phyloP scores from a whole-genome alignment of 2,797 vertebrate genomes.

The Sebastes steindachneri region DNA sequence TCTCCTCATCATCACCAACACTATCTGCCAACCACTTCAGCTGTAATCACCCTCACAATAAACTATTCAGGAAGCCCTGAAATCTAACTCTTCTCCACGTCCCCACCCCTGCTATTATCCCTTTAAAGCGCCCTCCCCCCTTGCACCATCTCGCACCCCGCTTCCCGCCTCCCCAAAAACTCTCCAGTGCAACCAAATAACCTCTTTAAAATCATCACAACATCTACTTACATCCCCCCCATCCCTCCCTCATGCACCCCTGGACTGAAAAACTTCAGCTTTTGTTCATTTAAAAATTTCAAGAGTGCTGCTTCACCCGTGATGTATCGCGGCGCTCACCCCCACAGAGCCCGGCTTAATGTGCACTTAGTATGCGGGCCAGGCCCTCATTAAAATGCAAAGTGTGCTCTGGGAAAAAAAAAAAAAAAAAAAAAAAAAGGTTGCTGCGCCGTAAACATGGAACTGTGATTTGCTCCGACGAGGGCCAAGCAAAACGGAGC shows the following conservation, averaged over 20 bases:
- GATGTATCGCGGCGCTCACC: slow-evolving; percentile 66
- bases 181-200: slow-evolving; percentile 39
- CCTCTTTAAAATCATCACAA: slow-evolving; percentile 51
- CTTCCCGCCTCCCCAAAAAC: slow-evolving; percentile 26
- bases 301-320: slow-evolving; percentile 66
- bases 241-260: neutral
- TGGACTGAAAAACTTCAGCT: slow-evolving; percentile 42
- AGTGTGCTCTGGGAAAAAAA: slow-evolving; percentile 68
- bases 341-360: slow-evolving; percentile 69
- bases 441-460: slow-evolving; percentile 66
- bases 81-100: slow-evolving; percentile 34
- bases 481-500: slow-evolving; percentile 53
- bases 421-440: neutral
- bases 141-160: neutral
- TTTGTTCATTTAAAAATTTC: slow-evolving; percentile 75
- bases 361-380: slow-evolving; percentile 79
- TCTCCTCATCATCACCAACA: slow-evolving; percentile 8
- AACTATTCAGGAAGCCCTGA: slow-evolving; percentile 60
- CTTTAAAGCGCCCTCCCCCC: slow-evolving; percentile 9
- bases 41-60: slow-evolving; percentile 47
- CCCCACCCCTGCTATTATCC: slow-evolving; percentile 38
- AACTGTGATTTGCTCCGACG: slow-evolving; percentile 75
- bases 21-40: slow-evolving; percentile 21
- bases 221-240: slow-evolving; percentile 27
- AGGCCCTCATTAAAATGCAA: slow-evolving; percentile 78